A percentile compares a stretch with the other conserved stretches of the same genome.
phyloP scores from a whole-genome alignment of 2,888 invertebrate species.

The Thecocarcelia acutangulata region DNA sequence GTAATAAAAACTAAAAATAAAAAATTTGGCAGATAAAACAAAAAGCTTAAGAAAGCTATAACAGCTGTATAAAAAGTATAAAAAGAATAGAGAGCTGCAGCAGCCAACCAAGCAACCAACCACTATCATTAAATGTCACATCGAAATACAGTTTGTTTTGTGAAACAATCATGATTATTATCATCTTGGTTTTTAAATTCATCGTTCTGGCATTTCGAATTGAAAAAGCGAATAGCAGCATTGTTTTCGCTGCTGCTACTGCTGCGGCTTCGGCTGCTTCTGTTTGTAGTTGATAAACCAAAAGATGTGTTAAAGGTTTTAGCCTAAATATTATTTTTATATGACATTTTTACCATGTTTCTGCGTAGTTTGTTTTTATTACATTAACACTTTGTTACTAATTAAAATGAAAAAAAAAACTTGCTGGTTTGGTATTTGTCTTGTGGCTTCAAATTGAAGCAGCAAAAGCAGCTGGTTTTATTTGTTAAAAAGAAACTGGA shows the following conservation, averaged over 20 bases:
- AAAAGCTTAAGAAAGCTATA: constrained; percentile 37
- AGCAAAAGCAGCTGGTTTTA: neutral
- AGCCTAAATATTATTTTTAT: constrained; percentile 39
- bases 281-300: neutral
- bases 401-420: constrained; percentile 16
- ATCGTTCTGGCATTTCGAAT: constrained; percentile 20
- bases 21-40: neutral
- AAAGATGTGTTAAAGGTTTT: constrained; percentile 55
- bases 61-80: too few relatives aligned
- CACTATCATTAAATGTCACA: constrained; percentile 12
- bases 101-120: neutral
- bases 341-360: constrained; percentile 32
- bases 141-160: neutral
- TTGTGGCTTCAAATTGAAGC: neutral
- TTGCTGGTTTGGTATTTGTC: neutral
- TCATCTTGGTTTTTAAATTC: constrained; percentile 5
- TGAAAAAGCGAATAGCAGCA: neutral
- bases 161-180: constrained; percentile 5
- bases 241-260: neutral
- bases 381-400: constrained; percentile 36
- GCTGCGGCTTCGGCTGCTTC: constrained; percentile 6
- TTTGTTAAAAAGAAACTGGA: neutral
- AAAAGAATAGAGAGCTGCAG: neutral
- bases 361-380: constrained; percentile 17
- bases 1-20: constrained; percentile 16